These are phyloP conservation scores for Myopa testacea DNA, from an alignment of 2,888 invertebrate species.

Conservation along the genomic window DNA sequence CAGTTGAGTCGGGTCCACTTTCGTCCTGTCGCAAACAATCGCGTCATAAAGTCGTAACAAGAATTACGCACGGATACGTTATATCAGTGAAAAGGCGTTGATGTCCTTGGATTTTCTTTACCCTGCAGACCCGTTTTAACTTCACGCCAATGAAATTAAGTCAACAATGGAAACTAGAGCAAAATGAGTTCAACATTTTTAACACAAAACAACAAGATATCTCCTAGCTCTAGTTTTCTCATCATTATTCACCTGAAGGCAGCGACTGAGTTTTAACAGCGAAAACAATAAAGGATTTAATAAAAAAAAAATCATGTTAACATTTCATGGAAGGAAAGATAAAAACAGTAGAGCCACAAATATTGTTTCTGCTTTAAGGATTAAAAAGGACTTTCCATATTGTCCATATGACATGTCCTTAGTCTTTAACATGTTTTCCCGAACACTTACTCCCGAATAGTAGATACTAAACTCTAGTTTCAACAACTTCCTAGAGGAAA, in stretches of 20 bases:
- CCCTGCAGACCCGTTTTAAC: constrained; percentile 22
- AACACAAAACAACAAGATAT: constrained; percentile 1
- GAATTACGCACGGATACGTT: constrained; percentile 26
- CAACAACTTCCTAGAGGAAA: too few species aligned
- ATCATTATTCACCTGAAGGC: neutral
- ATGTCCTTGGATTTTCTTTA: constrained; percentile 28
- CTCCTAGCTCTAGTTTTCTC: neutral
- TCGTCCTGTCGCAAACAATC: constrained; percentile 3
- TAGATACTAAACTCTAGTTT: too few species aligned
- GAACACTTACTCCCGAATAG: too few species aligned
- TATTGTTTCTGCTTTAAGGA: too few species aligned
- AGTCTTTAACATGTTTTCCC: too few species aligned
- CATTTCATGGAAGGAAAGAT: neutral
- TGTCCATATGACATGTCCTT: too few species aligned
- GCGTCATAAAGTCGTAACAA: constrained; percentile 28
- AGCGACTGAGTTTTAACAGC: neutral
- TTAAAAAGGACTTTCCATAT: too few species aligned
- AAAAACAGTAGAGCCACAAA: too few species aligned
- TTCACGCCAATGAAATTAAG: constrained; percentile 3
- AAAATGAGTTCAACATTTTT: constrained; percentile 10
- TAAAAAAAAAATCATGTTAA: neutral
- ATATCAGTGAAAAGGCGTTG: constrained; percentile 4
- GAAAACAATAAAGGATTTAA: neutral
- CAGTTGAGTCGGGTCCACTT: neutral
- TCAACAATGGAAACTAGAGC: constrained; percentile 36